A percentile compares a stretch with the other conserved stretches of the same genome.
Evolutionary conservation across 1,140 invertebrate species (phyloP).

Genomic region (roundworm (Caenorhabditis elegans)): DNA sequence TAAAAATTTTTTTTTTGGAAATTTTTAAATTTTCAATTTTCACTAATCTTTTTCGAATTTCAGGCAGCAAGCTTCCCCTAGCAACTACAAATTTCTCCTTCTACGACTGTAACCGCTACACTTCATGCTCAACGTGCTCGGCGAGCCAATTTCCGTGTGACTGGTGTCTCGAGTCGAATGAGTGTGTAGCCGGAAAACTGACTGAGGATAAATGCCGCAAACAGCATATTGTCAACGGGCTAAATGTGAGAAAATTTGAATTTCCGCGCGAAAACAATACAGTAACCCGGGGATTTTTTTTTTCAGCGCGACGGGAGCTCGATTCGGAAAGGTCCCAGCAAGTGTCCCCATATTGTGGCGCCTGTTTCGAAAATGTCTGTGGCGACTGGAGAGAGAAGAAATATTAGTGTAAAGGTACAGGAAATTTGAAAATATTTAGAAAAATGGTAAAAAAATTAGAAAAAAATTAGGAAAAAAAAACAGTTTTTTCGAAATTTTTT

Average conservation of each 20-base stretch:
- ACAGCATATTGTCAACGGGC: slow-evolving; percentile 61
- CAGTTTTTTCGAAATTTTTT: too few species aligned
- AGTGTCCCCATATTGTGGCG: slow-evolving; percentile 50
- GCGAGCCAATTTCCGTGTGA: slow-evolving; percentile 68
- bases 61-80: slow-evolving; percentile 39
- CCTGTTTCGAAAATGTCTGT: slow-evolving; percentile 43
- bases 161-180: slow-evolving; percentile 62
- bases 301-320: slow-evolving; percentile 50
- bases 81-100: slow-evolving; percentile 66
- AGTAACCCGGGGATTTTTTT: not conserved
- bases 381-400: slow-evolving; percentile 38
- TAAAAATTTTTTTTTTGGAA: too few species aligned
- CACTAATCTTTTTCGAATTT: too few species aligned
- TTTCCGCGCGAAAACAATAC: not conserved
- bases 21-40: not conserved
- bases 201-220: slow-evolving; percentile 63
- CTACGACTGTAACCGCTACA: slow-evolving; percentile 60
- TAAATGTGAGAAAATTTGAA: slow-evolving; percentile 6
- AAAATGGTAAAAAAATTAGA: too few species aligned
- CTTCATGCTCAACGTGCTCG: slow-evolving; percentile 67
- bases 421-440: slow-evolving; percentile 24
- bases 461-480: too few species aligned
- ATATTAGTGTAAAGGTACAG: slow-evolving; percentile 41
- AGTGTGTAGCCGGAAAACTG: slow-evolving; percentile 60
- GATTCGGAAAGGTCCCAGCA: slow-evolving; percentile 54